Evolutionary conservation across 2,113 vertebrate genomes (phyloP).

Genomic region (Dolichotis patagonum): DNA sequence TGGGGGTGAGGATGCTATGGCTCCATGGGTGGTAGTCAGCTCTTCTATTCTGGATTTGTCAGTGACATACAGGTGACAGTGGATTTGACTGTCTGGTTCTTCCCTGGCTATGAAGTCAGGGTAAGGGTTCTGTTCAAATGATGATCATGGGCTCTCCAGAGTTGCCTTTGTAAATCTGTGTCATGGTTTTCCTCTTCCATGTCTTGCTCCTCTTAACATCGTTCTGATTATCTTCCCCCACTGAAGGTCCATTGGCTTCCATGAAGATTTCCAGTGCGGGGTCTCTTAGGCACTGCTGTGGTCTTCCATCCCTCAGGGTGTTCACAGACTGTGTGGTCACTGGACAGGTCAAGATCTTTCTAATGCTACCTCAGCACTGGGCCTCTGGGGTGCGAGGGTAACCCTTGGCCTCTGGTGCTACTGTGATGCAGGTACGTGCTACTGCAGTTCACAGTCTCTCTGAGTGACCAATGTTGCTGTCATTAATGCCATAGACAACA

Average conservation of each 20-base stretch:
- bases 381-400: too few relatives aligned
- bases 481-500: neutral
- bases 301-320: neutral
- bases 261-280: neutral
- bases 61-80: neutral
- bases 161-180: neutral
- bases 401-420: neutral
- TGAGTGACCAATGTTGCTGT: neutral
- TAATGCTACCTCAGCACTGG: neutral
- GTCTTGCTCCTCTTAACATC: neutral
- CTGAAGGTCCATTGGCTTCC: neutral
- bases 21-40: neutral
- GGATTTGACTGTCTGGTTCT: neutral
- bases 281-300: neutral
- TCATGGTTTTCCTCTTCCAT: fast-evolving
- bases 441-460: neutral
- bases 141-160: neutral
- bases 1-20: neutral
- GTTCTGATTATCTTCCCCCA: neutral
- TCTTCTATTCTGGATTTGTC: constrained; percentile 37
- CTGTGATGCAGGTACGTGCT: neutral
- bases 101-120: neutral
- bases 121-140: neutral
- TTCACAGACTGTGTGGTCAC: neutral
- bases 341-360: neutral